Conservation (phyloP, 2,888 invertebrate genomes). For the Heliconius hortense region DNA sequence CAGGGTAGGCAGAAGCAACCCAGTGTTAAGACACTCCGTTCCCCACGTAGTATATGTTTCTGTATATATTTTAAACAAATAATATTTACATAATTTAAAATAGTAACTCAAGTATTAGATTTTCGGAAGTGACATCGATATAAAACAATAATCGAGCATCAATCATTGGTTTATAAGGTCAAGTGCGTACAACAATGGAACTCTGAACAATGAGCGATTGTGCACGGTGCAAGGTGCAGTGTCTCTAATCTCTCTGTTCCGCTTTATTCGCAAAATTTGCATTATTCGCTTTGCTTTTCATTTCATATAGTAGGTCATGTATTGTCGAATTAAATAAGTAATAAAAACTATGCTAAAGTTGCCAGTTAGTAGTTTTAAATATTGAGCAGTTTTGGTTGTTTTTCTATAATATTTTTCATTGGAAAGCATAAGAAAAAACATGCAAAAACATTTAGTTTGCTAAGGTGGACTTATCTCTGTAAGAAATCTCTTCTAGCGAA, state of each 20-base stretch:
- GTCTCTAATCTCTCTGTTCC: conserved; percentile 27
- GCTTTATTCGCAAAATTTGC: conserved; percentile 23
- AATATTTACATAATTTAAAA: neutral
- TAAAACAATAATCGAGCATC: conserved; percentile 30
- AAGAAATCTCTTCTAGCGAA: too few species aligned
- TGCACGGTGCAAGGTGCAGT: conserved; percentile 16
- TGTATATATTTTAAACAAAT: neutral
- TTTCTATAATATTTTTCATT: too few species aligned
- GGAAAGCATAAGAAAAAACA: too few species aligned
- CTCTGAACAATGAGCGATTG: conserved; percentile 43
- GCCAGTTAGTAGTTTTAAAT: too few species aligned
- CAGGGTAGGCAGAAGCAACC: too few species aligned
- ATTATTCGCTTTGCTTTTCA: conserved; percentile 1
- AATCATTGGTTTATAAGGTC: conserved; percentile 34
- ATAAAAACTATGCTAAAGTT: too few species aligned
- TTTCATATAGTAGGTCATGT: conserved; percentile 5
- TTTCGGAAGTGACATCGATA: conserved; percentile 36
- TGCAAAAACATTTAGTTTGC: too few species aligned
- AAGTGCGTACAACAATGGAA: conserved; percentile 43
- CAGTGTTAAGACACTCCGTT: too few species aligned
- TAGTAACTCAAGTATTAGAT: neutral
- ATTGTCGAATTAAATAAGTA: too few species aligned
- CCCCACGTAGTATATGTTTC: neutral
- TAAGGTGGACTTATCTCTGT: too few species aligned
- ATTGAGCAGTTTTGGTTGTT: too few species aligned